Evolutionary conservation across 2,888 invertebrate species (phyloP), one percentile per base, ranked within the genome.

Genomic region (Eilema depressum): DNA sequence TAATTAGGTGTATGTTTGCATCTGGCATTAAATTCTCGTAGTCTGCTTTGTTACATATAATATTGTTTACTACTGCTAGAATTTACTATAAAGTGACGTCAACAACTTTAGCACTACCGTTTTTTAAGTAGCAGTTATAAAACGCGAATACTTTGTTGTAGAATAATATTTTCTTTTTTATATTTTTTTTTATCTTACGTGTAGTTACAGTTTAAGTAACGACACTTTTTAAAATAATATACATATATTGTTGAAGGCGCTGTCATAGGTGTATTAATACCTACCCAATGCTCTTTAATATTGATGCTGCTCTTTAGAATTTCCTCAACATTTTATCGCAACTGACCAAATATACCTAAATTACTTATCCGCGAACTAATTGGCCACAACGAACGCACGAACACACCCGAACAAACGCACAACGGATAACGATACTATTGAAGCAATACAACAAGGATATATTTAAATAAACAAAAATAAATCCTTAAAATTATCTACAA

Each of bases 1-100:
- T 61, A 69, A 63, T 69, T 68, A 68, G 53, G n/a, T 53, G 53
- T 57, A 10, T 68, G 23, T 56, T 68, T 33, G 37, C 56, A 57
- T 25, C 26, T 62, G 47, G 62, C 5, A 28, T 47, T 56, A 53
- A 10, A 53, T 53, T 53, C 53, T 26, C 25, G n/a, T 41, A 11
- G 25, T 26, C 12, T 41, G 2, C 26, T 41, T 41, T 63, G 41
- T 63, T 63, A 20, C 10, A 20, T 25, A 25, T 37, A 37, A 3
- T 53, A n/a, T n/a, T n/a, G 20, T 53, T 47, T n/a, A 53, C 20
- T 10, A n/a, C n/a, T 10, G 20, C 53, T n/a, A 8, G n/a, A 53
- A 53, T 53, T n/a, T n/a, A 10, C 10, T 53, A 53, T 53, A n/a
- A n/a, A n/a, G n/a, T 53, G n/a, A 53, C n/a, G n/a, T 53, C 53